A percentile compares a stretch with the other conserved stretches of the same genome.
These are phyloP conservation scores for Eudyptes chrysolophus DNA, from an alignment of 2,113 vertebrate genomes.

Conservation along the genomic window DNA sequence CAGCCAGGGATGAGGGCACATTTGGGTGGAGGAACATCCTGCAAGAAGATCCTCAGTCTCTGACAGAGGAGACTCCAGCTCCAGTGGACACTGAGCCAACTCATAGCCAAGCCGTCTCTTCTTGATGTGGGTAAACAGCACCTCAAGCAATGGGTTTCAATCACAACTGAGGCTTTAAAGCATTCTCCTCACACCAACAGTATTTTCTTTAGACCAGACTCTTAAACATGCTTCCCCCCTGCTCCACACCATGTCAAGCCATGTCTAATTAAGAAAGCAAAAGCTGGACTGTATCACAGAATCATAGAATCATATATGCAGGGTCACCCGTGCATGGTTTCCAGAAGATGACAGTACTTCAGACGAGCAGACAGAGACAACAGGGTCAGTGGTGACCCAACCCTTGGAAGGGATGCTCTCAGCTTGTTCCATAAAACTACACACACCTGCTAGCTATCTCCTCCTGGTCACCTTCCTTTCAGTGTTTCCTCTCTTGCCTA, in stretches of 20 bases:
- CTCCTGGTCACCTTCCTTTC: neutral
- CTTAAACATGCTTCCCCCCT: neutral
- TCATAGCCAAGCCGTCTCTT: neutral
- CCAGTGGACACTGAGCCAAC: neutral
- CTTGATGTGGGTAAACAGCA: neutral
- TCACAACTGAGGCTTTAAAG: neutral
- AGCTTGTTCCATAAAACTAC: neutral
- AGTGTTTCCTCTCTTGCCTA: neutral
- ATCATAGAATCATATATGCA: neutral
- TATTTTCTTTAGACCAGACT: neutral
- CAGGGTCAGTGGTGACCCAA: neutral
- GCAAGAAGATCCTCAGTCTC: neutral
- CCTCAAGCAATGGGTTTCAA: neutral
- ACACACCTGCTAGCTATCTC: neutral
- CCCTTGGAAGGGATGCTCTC: neutral
- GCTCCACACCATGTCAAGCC: neutral
- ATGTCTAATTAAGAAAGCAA: neutral
- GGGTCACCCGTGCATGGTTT: accelerated
- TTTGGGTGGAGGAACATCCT: neutral
- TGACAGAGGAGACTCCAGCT: neutral
- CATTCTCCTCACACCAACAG: neutral
- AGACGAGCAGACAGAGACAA: neutral
- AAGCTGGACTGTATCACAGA: neutral
- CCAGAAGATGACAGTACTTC: neutral
- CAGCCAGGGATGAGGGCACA: neutral